Evolutionary conservation across 2,797 vertebrate species (phyloP).

Genomic region (Xenentodon cancila): DNA sequence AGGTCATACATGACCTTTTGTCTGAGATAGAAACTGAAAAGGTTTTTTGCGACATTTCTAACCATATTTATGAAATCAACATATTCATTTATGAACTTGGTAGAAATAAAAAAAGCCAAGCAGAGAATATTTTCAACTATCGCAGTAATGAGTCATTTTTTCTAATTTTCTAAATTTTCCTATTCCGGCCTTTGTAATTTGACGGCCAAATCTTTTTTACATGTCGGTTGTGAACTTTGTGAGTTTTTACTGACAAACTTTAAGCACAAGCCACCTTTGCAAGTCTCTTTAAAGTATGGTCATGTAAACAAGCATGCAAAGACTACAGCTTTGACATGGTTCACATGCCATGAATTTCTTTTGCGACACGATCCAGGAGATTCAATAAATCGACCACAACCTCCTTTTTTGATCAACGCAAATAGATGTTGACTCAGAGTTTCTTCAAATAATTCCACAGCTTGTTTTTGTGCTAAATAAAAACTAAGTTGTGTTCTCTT

Average conservation of each 20-base stretch:
- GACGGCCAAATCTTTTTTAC: neutral
- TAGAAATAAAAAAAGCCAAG: no score
- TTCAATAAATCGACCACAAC: conserved; percentile 14
- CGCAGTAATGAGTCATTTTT: no score
- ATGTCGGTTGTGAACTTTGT: neutral
- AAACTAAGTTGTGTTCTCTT: no score
- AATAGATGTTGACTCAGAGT: no score
- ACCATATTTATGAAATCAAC: neutral
- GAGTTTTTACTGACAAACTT: no score
- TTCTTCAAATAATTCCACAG: no score
- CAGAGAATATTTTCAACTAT: no score
- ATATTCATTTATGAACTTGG: no score
- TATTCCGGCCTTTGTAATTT: neutral
- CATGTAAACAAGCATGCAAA: neutral
- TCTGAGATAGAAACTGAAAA: no score
- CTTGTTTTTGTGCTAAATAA: no score
- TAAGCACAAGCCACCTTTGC: neutral
- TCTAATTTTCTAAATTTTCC: no score
- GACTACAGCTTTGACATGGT: neutral
- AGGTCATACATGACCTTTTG: neutral
- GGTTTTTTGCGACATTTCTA: neutral
- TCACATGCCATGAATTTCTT: neutral
- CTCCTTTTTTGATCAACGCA: no score
- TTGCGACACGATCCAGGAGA: conserved; percentile 4
- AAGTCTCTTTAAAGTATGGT: neutral